Base-by-base conservation (phyloP, 2,888 invertebrate species). In the Seira sanloemensis region DNA sequence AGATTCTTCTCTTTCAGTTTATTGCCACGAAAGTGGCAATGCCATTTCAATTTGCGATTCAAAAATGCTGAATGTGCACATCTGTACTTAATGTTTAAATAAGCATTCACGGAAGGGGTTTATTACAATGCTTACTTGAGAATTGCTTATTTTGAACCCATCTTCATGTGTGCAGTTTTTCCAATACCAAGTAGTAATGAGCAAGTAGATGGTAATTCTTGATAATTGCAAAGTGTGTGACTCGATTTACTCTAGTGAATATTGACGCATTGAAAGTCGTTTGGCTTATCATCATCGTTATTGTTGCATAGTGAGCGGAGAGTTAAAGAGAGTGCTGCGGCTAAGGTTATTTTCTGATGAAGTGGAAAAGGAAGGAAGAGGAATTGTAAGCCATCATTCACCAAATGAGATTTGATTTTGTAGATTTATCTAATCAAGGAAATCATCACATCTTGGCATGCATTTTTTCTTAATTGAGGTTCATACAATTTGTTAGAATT, bases 341-440 rank as follows among this genome's bases (percentile, higher is more conserved):
- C 37, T 12, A 37, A 37, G 12, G 37, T 12, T n/a, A n/a, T n/a
- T n/a, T n/a, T n/a, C n/a, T n/a, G n/a, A n/a, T 68, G 71, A 50
- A 73, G 58, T 73, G 25, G 25, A 73, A 58, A 73, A 73, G 58
- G 73, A 73, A 73, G 73, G 73, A 24, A 50, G 73, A 18, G 58
- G 73, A 73, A 73, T 58, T 71, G 58, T 25, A 73, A 54, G 58
- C 25, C 19, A 73, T 4, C 4, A 37, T 37, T 37, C 37, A 4
- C 5, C 37, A 12, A 37, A 37, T 37, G 37, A 37, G 4, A 37
- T 37, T 37, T 12, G 12, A 37, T 37, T 37, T 37, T 12, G 4
- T 37, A 12, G 12, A 37, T 37, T 12, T 68, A 68, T 68, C 25
- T 68, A 26, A 68, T 68, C 68, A 68, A 68, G 68, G 68, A 68